Evolutionary conservation across 1,140 invertebrate genomes (phyloP).

Genomic region (Sipha flava): DNA sequence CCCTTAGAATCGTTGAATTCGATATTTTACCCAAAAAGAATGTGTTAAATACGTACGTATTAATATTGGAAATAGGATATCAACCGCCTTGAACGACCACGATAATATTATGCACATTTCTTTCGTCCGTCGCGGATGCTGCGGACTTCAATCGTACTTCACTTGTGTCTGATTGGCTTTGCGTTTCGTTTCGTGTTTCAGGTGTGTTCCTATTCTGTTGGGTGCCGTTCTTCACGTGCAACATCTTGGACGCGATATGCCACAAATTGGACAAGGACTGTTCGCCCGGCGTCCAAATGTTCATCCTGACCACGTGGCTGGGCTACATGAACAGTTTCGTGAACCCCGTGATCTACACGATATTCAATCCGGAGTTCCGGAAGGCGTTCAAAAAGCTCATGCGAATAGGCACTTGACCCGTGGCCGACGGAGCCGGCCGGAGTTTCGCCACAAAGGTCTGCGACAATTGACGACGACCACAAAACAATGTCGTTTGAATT

Average conservation of each 20-base stretch:
- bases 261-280: constrained; percentile 72
- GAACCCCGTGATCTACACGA: constrained; percentile 98
- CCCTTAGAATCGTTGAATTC: too few relatives aligned
- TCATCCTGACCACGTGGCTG: constrained; percentile 94
- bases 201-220: constrained; percentile 95
- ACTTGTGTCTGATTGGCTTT: neutral
- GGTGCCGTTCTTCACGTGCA: constrained; percentile 98
- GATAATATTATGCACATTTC: too few relatives aligned
- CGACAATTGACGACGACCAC: neutral
- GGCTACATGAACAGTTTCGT: constrained; percentile 98
- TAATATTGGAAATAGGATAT: too few relatives aligned
- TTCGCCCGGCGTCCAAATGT: constrained; percentile 76
- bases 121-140: too few relatives aligned
- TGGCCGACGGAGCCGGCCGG: neutral
- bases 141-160: too few relatives aligned
- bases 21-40: too few relatives aligned
- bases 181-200: constrained; percentile 43
- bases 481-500: too few relatives aligned
- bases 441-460: neutral
- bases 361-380: constrained; percentile 98
- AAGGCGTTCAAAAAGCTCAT: constrained; percentile 97
- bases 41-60: too few relatives aligned
- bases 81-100: too few relatives aligned
- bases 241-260: constrained; percentile 93
- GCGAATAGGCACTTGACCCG: constrained; percentile 42